A percentile compares a stretch with the other conserved stretches of the same genome.
Evolutionary conservation across 2,888 invertebrate species (phyloP).

Genomic region (Griposia aprilina): DNA sequence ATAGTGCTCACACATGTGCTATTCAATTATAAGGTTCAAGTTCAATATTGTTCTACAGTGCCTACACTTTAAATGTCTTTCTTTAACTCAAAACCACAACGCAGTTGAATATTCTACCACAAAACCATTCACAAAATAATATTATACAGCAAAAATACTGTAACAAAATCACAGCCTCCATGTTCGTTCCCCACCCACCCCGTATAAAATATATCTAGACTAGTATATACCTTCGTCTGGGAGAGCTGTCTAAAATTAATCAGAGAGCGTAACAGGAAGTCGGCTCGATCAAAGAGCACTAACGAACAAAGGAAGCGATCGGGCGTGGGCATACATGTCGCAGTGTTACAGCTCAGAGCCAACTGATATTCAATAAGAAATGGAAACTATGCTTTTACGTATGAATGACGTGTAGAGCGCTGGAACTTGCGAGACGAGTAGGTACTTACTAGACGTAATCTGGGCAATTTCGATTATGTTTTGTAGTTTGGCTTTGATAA

Average conservation of each 20-base stretch:
- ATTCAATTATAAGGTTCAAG: background rate
- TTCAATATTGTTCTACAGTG: background rate
- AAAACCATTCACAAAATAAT: constrained; percentile 31
- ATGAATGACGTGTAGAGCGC: constrained; percentile 44
- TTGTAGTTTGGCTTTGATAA: background rate
- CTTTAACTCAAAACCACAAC: background rate
- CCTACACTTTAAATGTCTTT: too few relatives aligned
- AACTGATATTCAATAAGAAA: constrained; percentile 62
- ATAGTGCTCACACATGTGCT: too few relatives aligned
- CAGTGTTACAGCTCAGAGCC: constrained; percentile 42
- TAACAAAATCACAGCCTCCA: constrained; percentile 33
- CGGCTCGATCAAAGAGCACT: constrained; percentile 66
- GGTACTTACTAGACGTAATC: background rate
- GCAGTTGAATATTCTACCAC: background rate
- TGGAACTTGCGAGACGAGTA: background rate
- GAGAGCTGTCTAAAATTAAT: constrained; percentile 65
- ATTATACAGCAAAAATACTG: constrained; percentile 18
- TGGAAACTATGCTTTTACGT: constrained; percentile 40
- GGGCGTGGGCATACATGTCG: constrained; percentile 60
- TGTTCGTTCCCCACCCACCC: constrained; percentile 10
- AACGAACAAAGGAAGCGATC: constrained; percentile 68
- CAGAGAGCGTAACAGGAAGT: constrained; percentile 67
- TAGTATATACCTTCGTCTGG: constrained; percentile 57
- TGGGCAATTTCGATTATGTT: background rate
- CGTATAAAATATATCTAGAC: constrained; percentile 49